A percentile compares a stretch with the other conserved stretches of the same genome.
Evolutionary conservation across 2,888 invertebrate genomes (phyloP).

Genomic region (Pterostichus madidus): DNA sequence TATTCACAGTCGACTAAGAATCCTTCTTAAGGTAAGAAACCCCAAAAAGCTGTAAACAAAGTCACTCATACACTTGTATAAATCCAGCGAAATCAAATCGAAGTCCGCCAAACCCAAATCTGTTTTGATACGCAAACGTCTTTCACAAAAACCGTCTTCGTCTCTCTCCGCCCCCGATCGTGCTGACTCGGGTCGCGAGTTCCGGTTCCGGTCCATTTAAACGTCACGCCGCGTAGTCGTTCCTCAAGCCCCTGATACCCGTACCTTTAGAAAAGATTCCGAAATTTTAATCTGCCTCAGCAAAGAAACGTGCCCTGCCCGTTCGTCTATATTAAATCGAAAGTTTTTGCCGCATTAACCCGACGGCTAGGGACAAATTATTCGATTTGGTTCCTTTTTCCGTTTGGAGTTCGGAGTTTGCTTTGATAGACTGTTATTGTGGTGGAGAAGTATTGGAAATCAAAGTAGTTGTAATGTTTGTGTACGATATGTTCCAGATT

Average conservation of each 20-base stretch:
- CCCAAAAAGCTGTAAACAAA: conserved; percentile 41
- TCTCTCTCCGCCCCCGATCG: conserved; percentile 8
- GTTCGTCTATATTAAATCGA: conserved; percentile 62
- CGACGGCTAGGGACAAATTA: conserved; percentile 55
- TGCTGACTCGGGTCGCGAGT: conserved; percentile 67
- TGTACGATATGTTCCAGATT: neutral
- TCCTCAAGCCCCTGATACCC: conserved; percentile 13
- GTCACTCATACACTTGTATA: conserved; percentile 21
- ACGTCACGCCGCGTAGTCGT: conserved; percentile 67
- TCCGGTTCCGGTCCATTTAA: conserved; percentile 72
- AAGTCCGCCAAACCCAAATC: conserved; percentile 54
- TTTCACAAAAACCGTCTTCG: conserved; percentile 34
- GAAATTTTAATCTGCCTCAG: conserved; percentile 64
- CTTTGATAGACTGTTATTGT: conserved; percentile 44
- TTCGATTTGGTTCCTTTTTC: conserved; percentile 37
- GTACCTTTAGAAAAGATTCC: conserved; percentile 53
- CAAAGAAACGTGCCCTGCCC: conserved; percentile 50
- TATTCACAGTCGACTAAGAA: conserved; percentile 37
- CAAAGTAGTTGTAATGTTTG: conserved; percentile 29
- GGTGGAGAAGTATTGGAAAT: conserved; percentile 16
- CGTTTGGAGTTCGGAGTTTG: conserved; percentile 2
- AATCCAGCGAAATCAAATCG: conserved; percentile 49
- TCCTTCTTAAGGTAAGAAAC: conserved; percentile 18
- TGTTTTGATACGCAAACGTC: conserved; percentile 60
- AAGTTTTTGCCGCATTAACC: conserved; percentile 63